Conservation (phyloP, 2,888 invertebrate species). For the Iselma pallidipennis region DNA sequence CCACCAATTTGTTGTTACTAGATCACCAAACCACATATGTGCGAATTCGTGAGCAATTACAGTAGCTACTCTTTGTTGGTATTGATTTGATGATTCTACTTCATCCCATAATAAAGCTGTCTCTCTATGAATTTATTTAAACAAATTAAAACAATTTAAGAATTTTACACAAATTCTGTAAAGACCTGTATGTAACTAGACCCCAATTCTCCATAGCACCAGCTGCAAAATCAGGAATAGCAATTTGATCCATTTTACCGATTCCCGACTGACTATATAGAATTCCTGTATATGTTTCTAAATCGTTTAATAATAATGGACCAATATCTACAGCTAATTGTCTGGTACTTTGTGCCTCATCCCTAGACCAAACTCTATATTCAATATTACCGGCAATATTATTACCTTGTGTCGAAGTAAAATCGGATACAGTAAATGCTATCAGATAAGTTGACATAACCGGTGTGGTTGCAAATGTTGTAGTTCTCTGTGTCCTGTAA, state of each 20-base stretch:
- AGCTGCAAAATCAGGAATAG: constrained; percentile 80
- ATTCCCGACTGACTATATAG: constrained; percentile 39
- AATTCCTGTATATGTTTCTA: constrained; percentile 34
- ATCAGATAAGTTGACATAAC: constrained; percentile 85
- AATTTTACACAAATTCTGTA: too few species aligned
- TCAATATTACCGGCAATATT: constrained; percentile 21
- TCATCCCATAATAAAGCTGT: constrained; percentile 60
- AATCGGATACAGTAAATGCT: constrained; percentile 82
- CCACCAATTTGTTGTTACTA: constrained; percentile 78
- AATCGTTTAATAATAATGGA: constrained; percentile 24
- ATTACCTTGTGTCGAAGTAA: constrained; percentile 51
- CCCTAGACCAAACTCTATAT: constrained; percentile 36
- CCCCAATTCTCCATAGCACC: constrained; percentile 96
- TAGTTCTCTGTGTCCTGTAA: too few species aligned
- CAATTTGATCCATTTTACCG: constrained; percentile 82
- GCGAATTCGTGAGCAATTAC: constrained; percentile 77
- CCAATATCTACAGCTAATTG: constrained; percentile 29
- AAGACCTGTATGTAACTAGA: constrained; percentile 78
- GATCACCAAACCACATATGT: constrained; percentile 83
- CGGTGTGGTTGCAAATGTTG: constrained; percentile 52
- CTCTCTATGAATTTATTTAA: constrained; percentile 62
- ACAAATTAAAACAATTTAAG: too few species aligned
- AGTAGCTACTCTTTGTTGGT: constrained; percentile 67
- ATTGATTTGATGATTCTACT: constrained; percentile 58
- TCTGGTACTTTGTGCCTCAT: constrained; percentile 22